Evolutionary conservation across 1,140 invertebrate species (phyloP), one percentile per base, ranked within the genome.

Genomic region (Apis cerana): DNA sequence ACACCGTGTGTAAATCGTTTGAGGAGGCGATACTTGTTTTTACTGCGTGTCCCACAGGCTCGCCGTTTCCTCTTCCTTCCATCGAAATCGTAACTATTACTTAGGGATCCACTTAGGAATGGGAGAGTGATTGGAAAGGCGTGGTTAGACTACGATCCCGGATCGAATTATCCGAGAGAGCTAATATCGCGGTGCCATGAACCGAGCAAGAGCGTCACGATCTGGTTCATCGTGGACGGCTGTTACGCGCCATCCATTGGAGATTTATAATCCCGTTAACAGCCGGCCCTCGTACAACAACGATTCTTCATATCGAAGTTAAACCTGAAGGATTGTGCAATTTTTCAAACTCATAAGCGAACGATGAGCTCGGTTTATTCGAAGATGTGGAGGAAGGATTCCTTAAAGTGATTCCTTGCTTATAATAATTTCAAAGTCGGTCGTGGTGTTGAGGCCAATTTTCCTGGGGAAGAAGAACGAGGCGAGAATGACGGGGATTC

Each of bases 71-170:
- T 15, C 12, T 21, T 33, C 54, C 17, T 50, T 54, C 69, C 61
- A 76, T 83, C 85, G 85, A 76, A 87, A 80, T 72, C 82, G 81
- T 87, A 86, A 80, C 74, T 85, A 86, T 87, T 87, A 83, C 86
- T 87, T 79, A 87, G 61, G 75, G 61, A 68, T 72, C 33, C 27
- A 15, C 9, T n/a, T n/a, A 27, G 65, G 62, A 64, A 79, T 56
- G 33, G 71, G 65, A 83, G 61, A 80, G 80, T 75, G 85, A 87
- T 87, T 80, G 78, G 71, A 76, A 52, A 67, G 85, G 80, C 85
- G 85, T 87, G 82, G 85, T 80, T 80, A 70, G 56, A 74, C 65
- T 56, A 48, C 71, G 71, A 86, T 78, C 85, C 80, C 65, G 50
- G 61, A 62, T 59, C n/a, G 75, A 79, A 86, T 86, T 86, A 72